These are phyloP conservation scores for Lagenorhynchus albirostris DNA, from an alignment of 2,113 vertebrate genomes.

Conservation along the genomic window DNA sequence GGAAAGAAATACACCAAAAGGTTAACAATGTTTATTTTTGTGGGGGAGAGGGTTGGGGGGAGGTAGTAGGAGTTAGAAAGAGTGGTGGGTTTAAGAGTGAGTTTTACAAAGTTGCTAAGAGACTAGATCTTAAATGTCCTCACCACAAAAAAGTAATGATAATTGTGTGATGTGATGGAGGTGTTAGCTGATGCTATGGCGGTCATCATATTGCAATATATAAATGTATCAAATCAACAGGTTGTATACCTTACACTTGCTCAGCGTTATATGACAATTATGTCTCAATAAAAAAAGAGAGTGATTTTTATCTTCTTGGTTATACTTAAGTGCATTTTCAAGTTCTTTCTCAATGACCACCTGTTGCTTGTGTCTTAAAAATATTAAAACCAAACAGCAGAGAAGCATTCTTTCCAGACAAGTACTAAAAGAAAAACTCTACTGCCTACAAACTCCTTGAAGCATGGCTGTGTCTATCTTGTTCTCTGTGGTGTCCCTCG, in stretches of 20 bases:
- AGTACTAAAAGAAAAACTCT: not conserved
- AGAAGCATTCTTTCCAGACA: not conserved
- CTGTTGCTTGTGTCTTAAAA: not conserved
- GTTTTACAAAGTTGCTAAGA: not conserved
- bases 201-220: not conserved
- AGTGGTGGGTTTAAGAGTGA: not conserved
- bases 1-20: not conserved
- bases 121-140: not conserved
- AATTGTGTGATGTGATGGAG: not conserved
- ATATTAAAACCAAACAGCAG: not conserved
- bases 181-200: not conserved
- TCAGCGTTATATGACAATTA: not conserved
- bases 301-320: not conserved
- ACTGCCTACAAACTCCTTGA: not conserved
- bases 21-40: not conserved
- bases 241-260: not conserved
- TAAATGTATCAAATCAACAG: not conserved
- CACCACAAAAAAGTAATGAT: not conserved
- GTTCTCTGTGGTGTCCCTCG: not conserved
- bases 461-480: not conserved
- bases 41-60: not conserved
- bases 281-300: not conserved
- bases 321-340: not conserved
- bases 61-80: not conserved
- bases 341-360: not conserved